Evolutionary conservation across 1,140 invertebrate species (phyloP).

Genomic region (Pogonomyrmex barbatus): DNA sequence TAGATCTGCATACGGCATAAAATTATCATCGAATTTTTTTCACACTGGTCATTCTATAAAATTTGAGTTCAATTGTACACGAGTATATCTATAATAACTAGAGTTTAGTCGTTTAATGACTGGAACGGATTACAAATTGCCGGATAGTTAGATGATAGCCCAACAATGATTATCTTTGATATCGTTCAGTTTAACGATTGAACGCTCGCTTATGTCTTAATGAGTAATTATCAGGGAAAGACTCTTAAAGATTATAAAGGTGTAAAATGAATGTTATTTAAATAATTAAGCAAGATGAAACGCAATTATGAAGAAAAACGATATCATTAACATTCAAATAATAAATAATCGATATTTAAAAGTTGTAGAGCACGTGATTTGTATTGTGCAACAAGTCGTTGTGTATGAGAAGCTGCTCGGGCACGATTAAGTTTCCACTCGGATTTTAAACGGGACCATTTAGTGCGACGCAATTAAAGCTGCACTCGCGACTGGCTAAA

Average conservation of each 20-base stretch:
- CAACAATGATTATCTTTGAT: conserved; percentile 48
- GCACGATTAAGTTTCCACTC: conserved; percentile 13
- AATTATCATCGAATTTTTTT: conserved; percentile 38
- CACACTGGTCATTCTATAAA: neutral
- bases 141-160: conserved; percentile 50
- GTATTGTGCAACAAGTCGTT: neutral
- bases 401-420: too few relatives aligned
- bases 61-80: conserved; percentile 25
- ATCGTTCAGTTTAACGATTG: conserved; percentile 20
- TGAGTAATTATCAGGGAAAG: conserved; percentile 30
- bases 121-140: conserved; percentile 49
- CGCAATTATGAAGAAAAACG: neutral
- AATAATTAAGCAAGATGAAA: neutral
- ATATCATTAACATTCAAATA: neutral
- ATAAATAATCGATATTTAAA: neutral
- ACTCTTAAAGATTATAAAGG: neutral
- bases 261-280: neutral
- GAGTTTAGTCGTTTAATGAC: conserved; percentile 60
- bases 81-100: conserved; percentile 11
- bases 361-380: neutral
- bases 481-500: conserved; percentile 25
- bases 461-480: conserved; percentile 21
- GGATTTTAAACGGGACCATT: neutral
- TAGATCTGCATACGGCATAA: neutral
- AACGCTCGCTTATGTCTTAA: conserved; percentile 50